Evolutionary conservation across 2,113 vertebrate species (phyloP).

Genomic region (Danionella cerebrum): DNA sequence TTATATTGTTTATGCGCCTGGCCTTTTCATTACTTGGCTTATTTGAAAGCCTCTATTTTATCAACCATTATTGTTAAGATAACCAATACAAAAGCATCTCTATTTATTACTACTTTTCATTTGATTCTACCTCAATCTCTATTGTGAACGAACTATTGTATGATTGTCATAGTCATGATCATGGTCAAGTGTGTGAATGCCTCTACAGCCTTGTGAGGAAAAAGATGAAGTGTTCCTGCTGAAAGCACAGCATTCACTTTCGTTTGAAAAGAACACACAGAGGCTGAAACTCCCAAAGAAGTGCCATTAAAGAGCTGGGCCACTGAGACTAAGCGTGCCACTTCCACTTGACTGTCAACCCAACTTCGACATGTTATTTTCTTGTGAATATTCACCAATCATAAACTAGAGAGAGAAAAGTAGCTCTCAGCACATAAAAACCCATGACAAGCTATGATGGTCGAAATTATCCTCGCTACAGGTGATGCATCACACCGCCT

Average conservation of each 20-base stretch:
- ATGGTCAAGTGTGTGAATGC: background rate
- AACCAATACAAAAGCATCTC: too few species aligned
- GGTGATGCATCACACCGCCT: background rate
- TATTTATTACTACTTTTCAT: background rate
- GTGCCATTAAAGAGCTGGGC: constrained; percentile 61
- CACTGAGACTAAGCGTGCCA: constrained; percentile 56
- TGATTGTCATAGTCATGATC: background rate
- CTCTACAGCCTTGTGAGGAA: background rate
- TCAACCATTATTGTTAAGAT: background rate
- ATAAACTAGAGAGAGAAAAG: constrained; percentile 39
- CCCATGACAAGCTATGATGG: background rate
- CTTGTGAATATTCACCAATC: constrained; percentile 44
- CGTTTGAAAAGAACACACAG: background rate
- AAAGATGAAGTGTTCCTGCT: background rate
- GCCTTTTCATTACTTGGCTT: background rate
- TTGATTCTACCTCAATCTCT: background rate
- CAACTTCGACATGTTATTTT: constrained; percentile 46
- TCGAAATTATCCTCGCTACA: constrained; percentile 1
- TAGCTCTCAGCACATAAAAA: background rate
- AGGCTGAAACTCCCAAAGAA: constrained; percentile 50
- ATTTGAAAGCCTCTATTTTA: background rate
- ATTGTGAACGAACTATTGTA: background rate
- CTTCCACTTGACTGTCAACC: constrained; percentile 54
- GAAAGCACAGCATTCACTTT: background rate
- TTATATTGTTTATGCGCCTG: background rate